These are phyloP conservation scores for Chymomyza amoena DNA, from an alignment of 2,888 invertebrate genomes.

Conservation along the genomic window DNA sequence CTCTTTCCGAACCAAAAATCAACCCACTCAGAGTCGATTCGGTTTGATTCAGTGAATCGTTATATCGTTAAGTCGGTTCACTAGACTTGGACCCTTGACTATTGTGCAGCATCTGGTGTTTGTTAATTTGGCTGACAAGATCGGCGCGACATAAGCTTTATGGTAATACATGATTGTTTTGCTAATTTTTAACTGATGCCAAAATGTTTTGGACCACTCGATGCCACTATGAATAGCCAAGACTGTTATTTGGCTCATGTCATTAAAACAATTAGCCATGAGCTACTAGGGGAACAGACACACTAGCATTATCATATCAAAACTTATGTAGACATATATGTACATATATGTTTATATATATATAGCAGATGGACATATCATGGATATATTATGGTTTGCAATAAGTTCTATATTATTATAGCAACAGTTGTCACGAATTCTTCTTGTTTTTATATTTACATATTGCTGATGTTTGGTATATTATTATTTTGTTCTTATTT, in stretches of 20 bases:
- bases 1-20: neutral
- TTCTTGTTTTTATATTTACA: too few relatives aligned
- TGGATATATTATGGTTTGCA: neutral
- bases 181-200: neutral
- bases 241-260: conserved; percentile 39
- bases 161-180: neutral
- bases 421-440: too few relatives aligned
- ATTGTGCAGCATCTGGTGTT: neutral
- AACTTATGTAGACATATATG: neutral
- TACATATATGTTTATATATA: neutral
- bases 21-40: neutral
- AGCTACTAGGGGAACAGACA: conserved; percentile 47
- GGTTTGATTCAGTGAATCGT: neutral
- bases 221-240: neutral
- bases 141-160: neutral
- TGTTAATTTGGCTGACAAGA: neutral
- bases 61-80: neutral
- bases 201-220: neutral
- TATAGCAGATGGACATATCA: neutral
- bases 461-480: too few relatives aligned
- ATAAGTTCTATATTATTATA: neutral
- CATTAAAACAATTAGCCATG: conserved; percentile 64
- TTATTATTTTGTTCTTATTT: too few relatives aligned
- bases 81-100: neutral
- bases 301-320: conserved; percentile 2